phyloP scores from a whole-genome alignment of 2,797 vertebrate species.

The Crenichthys baileyi region DNA sequence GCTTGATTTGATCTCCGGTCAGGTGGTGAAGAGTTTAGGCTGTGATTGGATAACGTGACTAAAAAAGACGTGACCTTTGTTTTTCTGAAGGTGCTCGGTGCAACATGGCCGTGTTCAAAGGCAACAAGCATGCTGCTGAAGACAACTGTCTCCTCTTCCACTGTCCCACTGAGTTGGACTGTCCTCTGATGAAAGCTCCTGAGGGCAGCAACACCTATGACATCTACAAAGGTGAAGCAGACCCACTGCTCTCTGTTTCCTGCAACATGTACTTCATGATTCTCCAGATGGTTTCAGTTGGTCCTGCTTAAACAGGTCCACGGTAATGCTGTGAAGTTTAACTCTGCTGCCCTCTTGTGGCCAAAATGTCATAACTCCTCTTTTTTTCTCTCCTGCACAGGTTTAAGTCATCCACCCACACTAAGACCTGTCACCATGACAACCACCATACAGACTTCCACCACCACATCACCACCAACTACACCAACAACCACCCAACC shows the following conservation, averaged over 20 bases:
- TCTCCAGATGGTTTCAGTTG: background rate
- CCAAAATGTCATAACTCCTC: background rate
- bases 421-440: conserved; percentile 47
- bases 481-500: conserved; percentile 12
- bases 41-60: no score
- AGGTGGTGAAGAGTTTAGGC: no score
- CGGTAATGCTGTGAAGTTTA: background rate
- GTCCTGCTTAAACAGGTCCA: no score
- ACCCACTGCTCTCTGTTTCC: background rate
- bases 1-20: no score
- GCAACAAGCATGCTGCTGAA: conserved; percentile 62
- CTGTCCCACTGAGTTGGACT: conserved; percentile 85
- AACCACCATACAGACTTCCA: conserved; percentile 31
- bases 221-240: conserved; percentile 84
- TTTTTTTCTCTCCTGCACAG: conserved; percentile 52
- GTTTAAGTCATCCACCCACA: conserved; percentile 73
- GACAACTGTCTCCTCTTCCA: conserved; percentile 91
- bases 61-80: background rate
- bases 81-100: conserved; percentile 83
- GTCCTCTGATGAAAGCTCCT: conserved; percentile 79
- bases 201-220: conserved; percentile 83
- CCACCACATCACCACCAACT: conserved; percentile 22
- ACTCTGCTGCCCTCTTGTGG: background rate
- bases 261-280: background rate
- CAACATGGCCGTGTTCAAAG: conserved; percentile 87